A percentile compares a stretch with the other conserved stretches of the same genome.
These are phyloP conservation scores for Caerostris extrusa DNA, from an alignment of 1,140 invertebrate species.

Conservation along the genomic window DNA sequence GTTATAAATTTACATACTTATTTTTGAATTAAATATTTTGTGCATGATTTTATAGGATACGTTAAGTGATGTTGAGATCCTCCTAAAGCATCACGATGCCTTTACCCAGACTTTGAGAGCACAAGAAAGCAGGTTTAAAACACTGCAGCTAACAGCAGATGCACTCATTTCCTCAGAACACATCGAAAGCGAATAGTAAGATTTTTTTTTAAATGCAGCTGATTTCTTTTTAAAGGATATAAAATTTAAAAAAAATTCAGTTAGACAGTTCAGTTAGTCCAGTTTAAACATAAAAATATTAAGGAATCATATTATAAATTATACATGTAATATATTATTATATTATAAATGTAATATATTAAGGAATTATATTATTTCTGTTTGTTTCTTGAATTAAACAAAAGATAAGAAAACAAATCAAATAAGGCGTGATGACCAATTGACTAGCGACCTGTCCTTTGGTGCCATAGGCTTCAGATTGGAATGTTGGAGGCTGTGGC, in stretches of 20 bases:
- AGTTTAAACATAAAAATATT: too few relatives aligned
- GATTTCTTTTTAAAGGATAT: not conserved
- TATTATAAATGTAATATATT: too few relatives aligned
- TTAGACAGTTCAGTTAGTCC: not conserved
- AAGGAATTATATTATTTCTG: too few relatives aligned
- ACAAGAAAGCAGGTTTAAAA: constrained; percentile 56
- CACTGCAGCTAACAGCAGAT: constrained; percentile 26
- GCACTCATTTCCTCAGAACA: constrained; percentile 15
- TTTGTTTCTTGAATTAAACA: too few relatives aligned
- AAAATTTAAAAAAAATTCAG: not conserved
- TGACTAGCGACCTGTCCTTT: too few relatives aligned
- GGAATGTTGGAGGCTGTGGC: too few relatives aligned
- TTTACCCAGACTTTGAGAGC: constrained; percentile 44
- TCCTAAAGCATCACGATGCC: constrained; percentile 52
- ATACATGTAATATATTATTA: too few relatives aligned
- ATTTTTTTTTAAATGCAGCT: not conserved
- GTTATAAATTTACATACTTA: not conserved
- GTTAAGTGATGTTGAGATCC: constrained; percentile 64
- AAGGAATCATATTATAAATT: too few relatives aligned
- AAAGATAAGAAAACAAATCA: too few relatives aligned
- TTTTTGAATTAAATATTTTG: not conserved
- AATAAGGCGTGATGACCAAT: too few relatives aligned
- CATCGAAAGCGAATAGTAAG: constrained; percentile 61
- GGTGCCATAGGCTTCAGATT: too few relatives aligned
- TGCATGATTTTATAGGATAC: constrained; percentile 48